Conservation (phyloP, 2,113 vertebrate species). For the Halcyon malimbica region DNA sequence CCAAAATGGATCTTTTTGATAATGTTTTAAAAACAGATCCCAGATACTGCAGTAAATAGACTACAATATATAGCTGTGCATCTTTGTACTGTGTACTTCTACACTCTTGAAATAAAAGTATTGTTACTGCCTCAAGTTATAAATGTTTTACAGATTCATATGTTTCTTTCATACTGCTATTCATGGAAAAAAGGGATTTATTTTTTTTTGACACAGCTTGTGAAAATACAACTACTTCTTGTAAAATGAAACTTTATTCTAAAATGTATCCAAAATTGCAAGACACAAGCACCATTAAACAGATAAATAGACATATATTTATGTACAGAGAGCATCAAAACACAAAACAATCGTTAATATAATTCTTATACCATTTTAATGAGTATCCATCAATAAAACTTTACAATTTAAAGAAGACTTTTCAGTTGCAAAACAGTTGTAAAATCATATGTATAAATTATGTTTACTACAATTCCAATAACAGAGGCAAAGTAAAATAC, state of each 20-base stretch:
- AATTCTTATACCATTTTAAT: constrained; percentile 75
- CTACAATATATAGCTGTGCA: neutral
- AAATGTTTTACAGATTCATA: neutral
- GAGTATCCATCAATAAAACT: constrained; percentile 70
- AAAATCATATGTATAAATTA: constrained; percentile 75
- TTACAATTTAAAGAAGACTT: constrained; percentile 73
- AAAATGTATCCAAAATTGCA: constrained; percentile 73
- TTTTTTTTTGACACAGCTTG: constrained; percentile 11
- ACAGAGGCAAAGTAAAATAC: constrained; percentile 72
- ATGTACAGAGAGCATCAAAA: constrained; percentile 69
- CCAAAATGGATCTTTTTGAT: neutral
- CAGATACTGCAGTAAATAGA: neutral
- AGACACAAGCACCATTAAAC: constrained; percentile 68
- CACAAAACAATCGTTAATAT: constrained; percentile 74
- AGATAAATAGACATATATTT: constrained; percentile 72
- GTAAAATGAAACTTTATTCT: constrained; percentile 76
- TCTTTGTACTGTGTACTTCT: neutral
- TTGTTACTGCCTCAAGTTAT: neutral
- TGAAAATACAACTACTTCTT: constrained; percentile 66
- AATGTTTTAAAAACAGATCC: neutral
- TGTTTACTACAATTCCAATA: constrained; percentile 71
- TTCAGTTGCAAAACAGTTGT: constrained; percentile 72
- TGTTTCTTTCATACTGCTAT: neutral
- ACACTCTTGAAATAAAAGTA: neutral
- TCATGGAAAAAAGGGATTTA: neutral